Evolutionary conservation across 2,113 vertebrate genomes (phyloP).

Genomic region (Dasypus novemcinctus): DNA sequence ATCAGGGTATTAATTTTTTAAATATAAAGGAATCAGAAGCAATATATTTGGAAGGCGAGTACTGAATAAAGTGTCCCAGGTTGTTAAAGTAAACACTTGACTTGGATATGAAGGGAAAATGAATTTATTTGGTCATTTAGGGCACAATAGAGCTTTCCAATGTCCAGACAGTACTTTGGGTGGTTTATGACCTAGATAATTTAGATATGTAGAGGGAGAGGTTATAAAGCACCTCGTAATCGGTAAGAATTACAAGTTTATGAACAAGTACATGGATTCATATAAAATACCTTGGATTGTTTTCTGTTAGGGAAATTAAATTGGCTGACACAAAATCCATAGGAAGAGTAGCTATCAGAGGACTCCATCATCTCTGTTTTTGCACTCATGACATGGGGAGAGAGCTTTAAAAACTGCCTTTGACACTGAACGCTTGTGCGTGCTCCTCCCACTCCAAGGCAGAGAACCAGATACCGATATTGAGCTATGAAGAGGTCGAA

Average conservation of each 20-base stretch:
- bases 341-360: not conserved
- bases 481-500: not conserved
- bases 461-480: too few relatives aligned
- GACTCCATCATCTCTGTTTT: not conserved
- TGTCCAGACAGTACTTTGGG: not conserved
- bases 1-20: not conserved
- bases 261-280: not conserved
- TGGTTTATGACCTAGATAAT: not conserved
- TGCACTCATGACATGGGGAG: not conserved
- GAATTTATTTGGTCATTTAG: not conserved
- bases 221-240: not conserved
- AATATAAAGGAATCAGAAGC: constrained; percentile 13
- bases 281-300: not conserved
- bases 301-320: not conserved
- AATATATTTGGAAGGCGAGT: not conserved
- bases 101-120: not conserved
- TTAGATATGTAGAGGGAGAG: not conserved
- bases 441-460: not conserved
- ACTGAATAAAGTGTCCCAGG: not conserved
- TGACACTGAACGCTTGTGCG: not conserved
- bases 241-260: not conserved
- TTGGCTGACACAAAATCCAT: not conserved
- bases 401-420: not conserved
- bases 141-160: not conserved
- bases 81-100: not conserved